Evolutionary conservation across 1,140 invertebrate genomes (phyloP).

Genomic region (Phocides pigmalion): DNA sequence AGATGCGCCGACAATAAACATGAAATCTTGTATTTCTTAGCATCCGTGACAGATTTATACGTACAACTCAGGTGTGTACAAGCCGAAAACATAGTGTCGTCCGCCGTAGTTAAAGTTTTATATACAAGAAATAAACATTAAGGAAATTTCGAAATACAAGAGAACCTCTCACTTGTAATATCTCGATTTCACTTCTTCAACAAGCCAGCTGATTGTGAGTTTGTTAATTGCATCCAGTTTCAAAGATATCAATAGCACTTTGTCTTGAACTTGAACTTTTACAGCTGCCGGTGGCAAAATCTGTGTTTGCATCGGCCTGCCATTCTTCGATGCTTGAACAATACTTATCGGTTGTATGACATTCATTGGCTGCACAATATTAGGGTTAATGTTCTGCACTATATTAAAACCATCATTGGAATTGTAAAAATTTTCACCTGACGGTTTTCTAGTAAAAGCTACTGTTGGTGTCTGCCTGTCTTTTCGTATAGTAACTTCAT

Average conservation of each 20-base stretch:
- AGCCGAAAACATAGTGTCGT: too few species aligned
- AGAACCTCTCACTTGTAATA: slow-evolving; percentile 86
- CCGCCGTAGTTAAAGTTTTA: too few species aligned
- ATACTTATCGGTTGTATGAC: slow-evolving; percentile 77
- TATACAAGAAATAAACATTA: too few species aligned
- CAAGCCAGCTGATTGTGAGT: slow-evolving; percentile 87
- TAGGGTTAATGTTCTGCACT: slow-evolving; percentile 67
- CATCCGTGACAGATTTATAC: too few species aligned
- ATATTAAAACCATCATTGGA: slow-evolving; percentile 67
- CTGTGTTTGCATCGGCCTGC: slow-evolving; percentile 66
- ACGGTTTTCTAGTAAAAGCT: slow-evolving; percentile 57
- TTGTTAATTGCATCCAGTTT: slow-evolving; percentile 84
- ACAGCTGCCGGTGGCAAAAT: slow-evolving; percentile 81
- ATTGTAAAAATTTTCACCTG: slow-evolving; percentile 60
- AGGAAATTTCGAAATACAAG: too few species aligned
- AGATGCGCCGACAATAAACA: too few species aligned
- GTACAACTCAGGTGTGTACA: too few species aligned
- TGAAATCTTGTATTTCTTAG: too few species aligned
- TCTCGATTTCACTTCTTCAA: slow-evolving; percentile 87
- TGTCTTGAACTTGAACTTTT: slow-evolving; percentile 87
- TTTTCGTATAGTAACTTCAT: slow-evolving; percentile 48
- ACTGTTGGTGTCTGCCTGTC: slow-evolving; percentile 38
- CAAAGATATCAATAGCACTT: slow-evolving; percentile 86
- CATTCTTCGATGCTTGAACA: slow-evolving; percentile 65
- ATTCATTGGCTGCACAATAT: slow-evolving; percentile 69